These are phyloP conservation scores for Laticauda laticaudata DNA, from an alignment of 2,113 vertebrate species.

Conservation along the genomic window DNA sequence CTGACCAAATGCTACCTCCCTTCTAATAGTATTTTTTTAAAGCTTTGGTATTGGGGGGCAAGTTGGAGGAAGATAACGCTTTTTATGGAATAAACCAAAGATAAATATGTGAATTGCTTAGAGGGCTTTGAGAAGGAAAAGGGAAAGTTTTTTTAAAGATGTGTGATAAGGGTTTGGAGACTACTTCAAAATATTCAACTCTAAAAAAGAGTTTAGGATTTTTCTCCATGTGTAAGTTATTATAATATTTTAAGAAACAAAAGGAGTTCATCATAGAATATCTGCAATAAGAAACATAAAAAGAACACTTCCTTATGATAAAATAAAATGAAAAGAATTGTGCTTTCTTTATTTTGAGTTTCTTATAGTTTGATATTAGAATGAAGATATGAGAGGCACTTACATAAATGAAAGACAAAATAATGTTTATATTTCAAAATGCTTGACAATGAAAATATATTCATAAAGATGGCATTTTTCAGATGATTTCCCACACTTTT, in stretches of 20 bases:
- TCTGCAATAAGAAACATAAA: background rate
- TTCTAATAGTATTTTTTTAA: background rate
- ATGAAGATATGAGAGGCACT: background rate
- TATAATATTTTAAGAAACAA: constrained; percentile 12
- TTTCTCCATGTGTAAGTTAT: constrained; percentile 10
- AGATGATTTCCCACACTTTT: background rate
- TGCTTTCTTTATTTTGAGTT: background rate
- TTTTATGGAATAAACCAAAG: background rate
- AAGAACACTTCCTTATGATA: background rate
- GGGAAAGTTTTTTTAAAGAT: background rate
- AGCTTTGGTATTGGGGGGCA: background rate
- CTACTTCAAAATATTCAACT: background rate
- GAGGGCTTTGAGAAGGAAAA: background rate
- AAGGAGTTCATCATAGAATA: background rate
- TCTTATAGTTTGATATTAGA: background rate
- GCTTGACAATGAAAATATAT: background rate
- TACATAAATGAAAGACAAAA: constrained; percentile 3
- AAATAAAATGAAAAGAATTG: background rate
- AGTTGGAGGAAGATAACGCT: background rate
- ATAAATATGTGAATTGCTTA: no score
- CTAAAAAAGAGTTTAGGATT: background rate
- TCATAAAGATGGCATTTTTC: background rate
- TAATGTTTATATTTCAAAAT: background rate
- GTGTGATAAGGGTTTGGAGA: background rate
- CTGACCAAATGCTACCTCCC: background rate